These are phyloP conservation scores for Eurypyga helias DNA, from an alignment of 2,113 vertebrate species.

Conservation along the genomic window DNA sequence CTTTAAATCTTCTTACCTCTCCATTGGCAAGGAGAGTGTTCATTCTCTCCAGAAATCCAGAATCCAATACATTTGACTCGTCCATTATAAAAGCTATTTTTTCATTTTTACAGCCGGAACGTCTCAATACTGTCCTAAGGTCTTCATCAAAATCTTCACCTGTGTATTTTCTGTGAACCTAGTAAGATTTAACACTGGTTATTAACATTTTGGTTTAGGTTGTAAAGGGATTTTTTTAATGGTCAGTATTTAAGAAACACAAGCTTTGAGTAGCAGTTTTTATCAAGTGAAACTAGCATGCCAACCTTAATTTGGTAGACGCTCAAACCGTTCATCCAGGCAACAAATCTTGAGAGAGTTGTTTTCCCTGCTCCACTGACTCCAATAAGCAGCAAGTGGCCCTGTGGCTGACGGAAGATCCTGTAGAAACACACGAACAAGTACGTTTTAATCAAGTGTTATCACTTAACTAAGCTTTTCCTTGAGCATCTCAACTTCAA, in stretches of 20 bases:
- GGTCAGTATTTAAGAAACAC: background rate
- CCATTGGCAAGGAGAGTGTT: conserved; percentile 97
- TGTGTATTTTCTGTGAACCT: conserved; percentile 98
- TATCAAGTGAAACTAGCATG: background rate
- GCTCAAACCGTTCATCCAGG: conserved; percentile 98
- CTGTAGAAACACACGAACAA: conserved; percentile 51
- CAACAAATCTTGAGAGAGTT: conserved; percentile 95
- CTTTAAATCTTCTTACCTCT: conserved; percentile 79
- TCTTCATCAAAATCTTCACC: conserved; percentile 99
- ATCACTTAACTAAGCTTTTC: background rate
- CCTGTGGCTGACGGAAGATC: conserved; percentile 98
- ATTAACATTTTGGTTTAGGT: background rate
- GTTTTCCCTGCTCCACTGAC: conserved; percentile 98
- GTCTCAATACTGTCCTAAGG: conserved; percentile 92
- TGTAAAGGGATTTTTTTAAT: background rate
- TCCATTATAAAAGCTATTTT: conserved; percentile 99
- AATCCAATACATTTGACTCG: conserved; percentile 96
- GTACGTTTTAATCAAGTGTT: background rate
- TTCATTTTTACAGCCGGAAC: conserved; percentile 98
- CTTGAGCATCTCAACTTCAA: background rate
- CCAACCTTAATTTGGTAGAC: conserved; percentile 99
- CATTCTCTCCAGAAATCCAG: conserved; percentile 98
- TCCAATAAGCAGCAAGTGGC: conserved; percentile 95
- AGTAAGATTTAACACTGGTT: background rate
- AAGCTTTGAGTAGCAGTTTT: background rate